A percentile compares a stretch with the other conserved stretches of the same genome.
phyloP scores from a whole-genome alignment of 2,113 vertebrate species.

The Poeciliopsis prolifica region DNA sequence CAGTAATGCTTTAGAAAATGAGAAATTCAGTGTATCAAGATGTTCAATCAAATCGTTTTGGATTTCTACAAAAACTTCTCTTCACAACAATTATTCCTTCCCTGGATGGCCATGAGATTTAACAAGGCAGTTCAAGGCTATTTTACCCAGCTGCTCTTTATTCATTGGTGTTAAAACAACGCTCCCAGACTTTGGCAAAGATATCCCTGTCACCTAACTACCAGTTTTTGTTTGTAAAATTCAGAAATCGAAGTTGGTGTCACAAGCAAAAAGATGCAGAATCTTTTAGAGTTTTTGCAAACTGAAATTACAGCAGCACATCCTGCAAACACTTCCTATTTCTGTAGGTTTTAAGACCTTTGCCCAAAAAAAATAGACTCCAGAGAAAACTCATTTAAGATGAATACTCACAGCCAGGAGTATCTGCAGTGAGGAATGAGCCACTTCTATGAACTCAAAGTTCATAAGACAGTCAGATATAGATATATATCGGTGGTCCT shows the following conservation, averaged over 20 bases:
- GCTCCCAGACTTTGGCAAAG: background rate
- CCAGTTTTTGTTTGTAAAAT: no score
- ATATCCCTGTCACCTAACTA: background rate
- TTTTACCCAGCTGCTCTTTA: background rate
- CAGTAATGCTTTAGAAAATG: background rate
- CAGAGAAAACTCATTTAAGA: slow-evolving; percentile 7
- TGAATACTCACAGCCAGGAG: slow-evolving; percentile 93
- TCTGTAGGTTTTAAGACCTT: background rate
- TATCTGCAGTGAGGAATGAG: slow-evolving; percentile 96
- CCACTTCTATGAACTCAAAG: slow-evolving; percentile 98
- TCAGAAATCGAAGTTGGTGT: no score
- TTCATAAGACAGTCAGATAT: slow-evolving; percentile 95
- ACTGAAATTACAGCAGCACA: background rate
- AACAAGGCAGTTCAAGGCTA: background rate
- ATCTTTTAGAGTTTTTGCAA: background rate
- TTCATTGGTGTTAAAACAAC: background rate
- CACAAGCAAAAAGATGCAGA: background rate
- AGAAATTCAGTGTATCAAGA: background rate
- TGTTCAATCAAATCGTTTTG: background rate
- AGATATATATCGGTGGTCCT: slow-evolving; percentile 98
- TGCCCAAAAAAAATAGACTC: background rate
- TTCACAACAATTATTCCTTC: background rate
- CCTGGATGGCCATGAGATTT: background rate
- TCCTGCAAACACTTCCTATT: background rate
- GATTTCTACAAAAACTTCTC: background rate